phyloP scores from a whole-genome alignment of 2,113 vertebrate species.

The Axis porcinus region DNA sequence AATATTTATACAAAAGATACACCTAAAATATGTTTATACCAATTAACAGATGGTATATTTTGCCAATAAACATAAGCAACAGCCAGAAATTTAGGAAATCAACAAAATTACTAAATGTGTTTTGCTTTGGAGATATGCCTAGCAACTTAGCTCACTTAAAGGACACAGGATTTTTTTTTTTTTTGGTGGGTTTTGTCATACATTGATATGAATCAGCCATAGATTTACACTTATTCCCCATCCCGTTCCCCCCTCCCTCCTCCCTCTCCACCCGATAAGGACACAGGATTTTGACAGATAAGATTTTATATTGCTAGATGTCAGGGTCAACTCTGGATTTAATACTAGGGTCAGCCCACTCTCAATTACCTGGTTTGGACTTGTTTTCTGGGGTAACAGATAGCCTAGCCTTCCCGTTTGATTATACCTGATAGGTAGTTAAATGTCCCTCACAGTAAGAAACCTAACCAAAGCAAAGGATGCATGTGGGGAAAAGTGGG shows the following conservation, averaged over 20 bases:
- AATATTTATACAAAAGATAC: background rate
- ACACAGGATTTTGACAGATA: background rate
- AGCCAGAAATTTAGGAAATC: background rate
- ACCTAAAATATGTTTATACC: conserved; percentile 8
- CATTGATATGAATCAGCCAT: too few relatives aligned
- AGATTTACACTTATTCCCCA: too few relatives aligned
- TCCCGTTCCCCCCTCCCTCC: too few relatives aligned
- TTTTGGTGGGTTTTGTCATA: too few relatives aligned
- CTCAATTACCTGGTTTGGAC: background rate
- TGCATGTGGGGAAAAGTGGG: background rate
- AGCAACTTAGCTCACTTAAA: background rate
- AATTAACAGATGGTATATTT: background rate
- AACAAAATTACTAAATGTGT: background rate
- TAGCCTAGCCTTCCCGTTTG: background rate
- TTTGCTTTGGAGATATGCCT: background rate
- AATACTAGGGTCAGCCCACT: background rate
- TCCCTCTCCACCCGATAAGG: too few relatives aligned
- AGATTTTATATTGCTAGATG: background rate
- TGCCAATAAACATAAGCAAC: background rate
- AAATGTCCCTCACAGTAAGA: background rate
- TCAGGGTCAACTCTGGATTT: background rate
- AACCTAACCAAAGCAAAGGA: background rate
- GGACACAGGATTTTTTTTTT: background rate
- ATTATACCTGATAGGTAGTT: background rate
- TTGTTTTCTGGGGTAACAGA: background rate